These are phyloP conservation scores for Taeniopygia guttata DNA, from an alignment of 2,797 vertebrate genomes.

Conservation along the genomic window DNA sequence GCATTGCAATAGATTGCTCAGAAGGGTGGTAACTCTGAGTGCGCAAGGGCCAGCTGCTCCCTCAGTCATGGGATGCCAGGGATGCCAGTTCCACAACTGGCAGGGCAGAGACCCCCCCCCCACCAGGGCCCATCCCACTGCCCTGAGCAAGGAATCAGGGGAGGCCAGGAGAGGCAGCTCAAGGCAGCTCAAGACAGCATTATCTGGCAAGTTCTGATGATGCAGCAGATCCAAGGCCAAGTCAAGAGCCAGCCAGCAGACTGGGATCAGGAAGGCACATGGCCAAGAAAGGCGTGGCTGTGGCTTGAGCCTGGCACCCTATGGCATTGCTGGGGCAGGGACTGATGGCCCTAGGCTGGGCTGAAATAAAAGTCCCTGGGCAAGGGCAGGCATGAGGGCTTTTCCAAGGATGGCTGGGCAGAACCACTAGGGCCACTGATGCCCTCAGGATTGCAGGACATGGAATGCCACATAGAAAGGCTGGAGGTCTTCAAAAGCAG, in stretches of 20 bases:
- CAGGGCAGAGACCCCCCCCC: background rate
- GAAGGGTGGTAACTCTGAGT: background rate
- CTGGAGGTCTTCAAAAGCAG: background rate
- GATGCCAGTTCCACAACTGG: fast-evolving
- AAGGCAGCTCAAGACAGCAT: background rate
- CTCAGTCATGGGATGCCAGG: background rate
- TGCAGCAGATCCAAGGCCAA: background rate
- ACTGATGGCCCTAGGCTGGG: background rate
- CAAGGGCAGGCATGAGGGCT: background rate
- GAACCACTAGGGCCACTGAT: background rate
- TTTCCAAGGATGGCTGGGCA: background rate
- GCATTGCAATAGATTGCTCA: background rate
- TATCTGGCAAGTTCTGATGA: background rate
- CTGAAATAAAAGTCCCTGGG: background rate
- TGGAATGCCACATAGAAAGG: background rate
- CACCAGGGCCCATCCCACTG: background rate
- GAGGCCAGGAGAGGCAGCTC: background rate
- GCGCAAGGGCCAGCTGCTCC: background rate
- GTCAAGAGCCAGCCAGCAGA: background rate
- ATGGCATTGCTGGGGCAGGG: fast-evolving
- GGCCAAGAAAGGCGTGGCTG: background rate
- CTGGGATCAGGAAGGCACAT: background rate
- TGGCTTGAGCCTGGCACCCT: background rate
- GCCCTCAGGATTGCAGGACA: background rate
- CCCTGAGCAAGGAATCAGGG: background rate